Percentiles rank a stretch among this genome's conserved stretches.
phyloP scores from a whole-genome alignment of 2,888 invertebrate genomes.

The Netelia fuscicornis region DNA sequence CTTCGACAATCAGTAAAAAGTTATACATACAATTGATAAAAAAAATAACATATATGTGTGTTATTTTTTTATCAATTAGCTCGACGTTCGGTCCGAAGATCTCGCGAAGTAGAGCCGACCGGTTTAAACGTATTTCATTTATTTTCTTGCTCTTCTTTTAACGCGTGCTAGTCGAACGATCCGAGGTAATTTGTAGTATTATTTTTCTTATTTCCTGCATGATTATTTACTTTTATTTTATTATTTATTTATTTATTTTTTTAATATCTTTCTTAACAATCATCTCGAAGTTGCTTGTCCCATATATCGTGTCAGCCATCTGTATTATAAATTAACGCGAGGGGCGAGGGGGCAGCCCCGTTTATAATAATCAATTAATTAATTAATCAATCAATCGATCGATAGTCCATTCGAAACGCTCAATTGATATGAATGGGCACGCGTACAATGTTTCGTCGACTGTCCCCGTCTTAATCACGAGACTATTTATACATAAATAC shows the following conservation, averaged over 20 bases:
- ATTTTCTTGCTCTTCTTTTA: background rate
- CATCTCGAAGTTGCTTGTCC: background rate
- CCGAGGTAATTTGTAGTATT: conserved; percentile 23
- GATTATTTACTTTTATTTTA: background rate
- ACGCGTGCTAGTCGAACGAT: background rate
- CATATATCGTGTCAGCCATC: background rate
- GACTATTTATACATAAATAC: conserved; percentile 14
- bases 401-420: conserved; percentile 54
- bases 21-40: background rate
- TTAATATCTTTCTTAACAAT: background rate
- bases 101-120: conserved; percentile 34
- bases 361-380: conserved; percentile 28
- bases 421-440: conserved; percentile 64
- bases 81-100: conserved; percentile 9
- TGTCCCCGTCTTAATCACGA: conserved; percentile 24
- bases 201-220: background rate
- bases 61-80: conserved; percentile 36
- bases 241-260: background rate
- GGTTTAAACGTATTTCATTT: background rate
- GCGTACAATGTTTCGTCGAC: conserved; percentile 31
- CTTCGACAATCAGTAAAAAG: conserved; percentile 22
- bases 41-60: conserved; percentile 10
- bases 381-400: conserved; percentile 7
- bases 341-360: background rate
- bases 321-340: conserved; percentile 8